phyloP scores from a whole-genome alignment of 1,140 invertebrate species.

The Drosophila micromelanica region DNA sequence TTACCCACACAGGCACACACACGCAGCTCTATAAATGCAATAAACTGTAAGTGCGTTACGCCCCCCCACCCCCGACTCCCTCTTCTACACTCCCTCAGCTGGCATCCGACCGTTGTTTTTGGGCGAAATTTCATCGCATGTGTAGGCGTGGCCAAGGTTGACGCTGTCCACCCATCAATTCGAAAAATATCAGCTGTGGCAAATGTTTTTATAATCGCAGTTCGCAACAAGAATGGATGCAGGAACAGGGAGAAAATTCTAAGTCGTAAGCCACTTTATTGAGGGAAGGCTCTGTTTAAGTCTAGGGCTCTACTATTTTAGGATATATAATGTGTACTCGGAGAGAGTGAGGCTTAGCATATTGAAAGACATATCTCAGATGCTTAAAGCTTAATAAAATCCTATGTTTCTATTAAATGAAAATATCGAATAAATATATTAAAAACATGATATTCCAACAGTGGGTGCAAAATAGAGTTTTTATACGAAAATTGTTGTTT shows the following conservation, averaged over 20 bases:
- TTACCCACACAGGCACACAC: constrained; percentile 25
- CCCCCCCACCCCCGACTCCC: background rate
- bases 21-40: constrained; percentile 69
- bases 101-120: constrained; percentile 16
- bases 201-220: constrained; percentile 77
- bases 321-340: no score
- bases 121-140: constrained; percentile 15
- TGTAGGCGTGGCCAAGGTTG: constrained; percentile 3
- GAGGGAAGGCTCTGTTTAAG: background rate
- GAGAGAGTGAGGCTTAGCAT: no score
- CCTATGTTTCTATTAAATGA: no score
- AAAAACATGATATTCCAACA: no score
- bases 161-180: constrained; percentile 48
- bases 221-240: constrained; percentile 7
- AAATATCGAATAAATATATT: no score
- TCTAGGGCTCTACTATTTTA: no score
- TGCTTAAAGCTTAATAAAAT: no score
- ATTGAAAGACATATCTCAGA: no score
- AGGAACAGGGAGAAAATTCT: constrained; percentile 2
- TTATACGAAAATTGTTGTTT: no score
- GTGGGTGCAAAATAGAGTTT: no score
- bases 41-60: constrained; percentile 76
- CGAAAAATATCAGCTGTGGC: constrained; percentile 69
- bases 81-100: background rate
- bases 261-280: constrained; percentile 37